A percentile compares a stretch with the other conserved stretches of the same genome.
Evolutionary conservation across 2,888 invertebrate species (phyloP).

Genomic region (Agriopis aurantiaria): DNA sequence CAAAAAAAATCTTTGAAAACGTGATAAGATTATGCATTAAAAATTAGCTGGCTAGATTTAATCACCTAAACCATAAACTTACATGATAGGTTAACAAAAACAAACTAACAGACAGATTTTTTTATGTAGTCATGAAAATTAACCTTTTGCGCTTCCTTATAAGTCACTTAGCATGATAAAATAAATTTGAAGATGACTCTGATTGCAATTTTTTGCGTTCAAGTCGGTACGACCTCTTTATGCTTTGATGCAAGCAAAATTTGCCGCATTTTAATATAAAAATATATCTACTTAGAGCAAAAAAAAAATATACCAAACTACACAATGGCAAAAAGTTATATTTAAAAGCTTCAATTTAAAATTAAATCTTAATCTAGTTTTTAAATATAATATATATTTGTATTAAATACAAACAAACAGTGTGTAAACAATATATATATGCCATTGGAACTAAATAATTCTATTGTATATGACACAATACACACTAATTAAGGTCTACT

Average conservation of each 20-base stretch:
- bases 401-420: too few relatives aligned
- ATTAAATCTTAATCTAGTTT: not conserved
- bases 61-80: constrained; percentile 20
- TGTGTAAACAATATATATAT: too few relatives aligned
- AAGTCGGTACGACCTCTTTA: constrained; percentile 39
- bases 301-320: not conserved
- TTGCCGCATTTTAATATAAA: constrained; percentile 23
- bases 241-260: constrained; percentile 42
- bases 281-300: constrained; percentile 3
- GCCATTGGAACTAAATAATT: too few relatives aligned
- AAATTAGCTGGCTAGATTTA: constrained; percentile 27
- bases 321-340: not conserved
- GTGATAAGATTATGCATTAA: not conserved
- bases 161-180: constrained; percentile 41
- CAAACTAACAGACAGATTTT: constrained; percentile 35
- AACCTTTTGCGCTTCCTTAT: constrained; percentile 48
- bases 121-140: constrained; percentile 35
- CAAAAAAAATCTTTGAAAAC: not conserved
- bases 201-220: constrained; percentile 47
- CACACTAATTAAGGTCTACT: too few relatives aligned
- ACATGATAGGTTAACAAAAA: constrained; percentile 30
- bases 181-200: constrained; percentile 38
- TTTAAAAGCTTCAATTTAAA: not conserved
- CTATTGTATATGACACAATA: too few relatives aligned
- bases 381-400: too few relatives aligned